Evolutionary conservation across 2,113 vertebrate species (phyloP), one percentile per base, ranked within the genome.

Genomic region (Lasiurus cinereus): DNA sequence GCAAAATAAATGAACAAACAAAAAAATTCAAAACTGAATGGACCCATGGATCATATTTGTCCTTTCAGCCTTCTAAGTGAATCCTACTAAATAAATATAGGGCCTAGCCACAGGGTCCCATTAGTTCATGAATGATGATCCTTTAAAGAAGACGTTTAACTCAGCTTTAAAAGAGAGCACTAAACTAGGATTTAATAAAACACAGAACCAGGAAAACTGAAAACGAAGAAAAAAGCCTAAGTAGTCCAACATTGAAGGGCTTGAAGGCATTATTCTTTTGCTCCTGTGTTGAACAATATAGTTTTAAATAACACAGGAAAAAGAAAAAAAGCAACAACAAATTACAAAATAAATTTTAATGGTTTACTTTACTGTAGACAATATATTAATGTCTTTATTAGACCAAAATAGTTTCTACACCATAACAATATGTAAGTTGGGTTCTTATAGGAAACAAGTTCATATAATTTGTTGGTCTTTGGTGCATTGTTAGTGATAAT

Each of bases 161-260:
- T 78, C 67, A 86, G 39, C 50, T 95, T 93, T 96, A 46, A 91
- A 79, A 88, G 16, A 66, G 11, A 94, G 39, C 3, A 72, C 46
- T 66, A 85, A 83, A 92, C 70, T 79, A 27, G 15, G 31, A 66
- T 90, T 66, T 90, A 67, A 64, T 74, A 88, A 93, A 92, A 84
- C 31, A 67, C 52, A 80, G 36, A 92, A 74, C 46, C 31, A 74
- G 48, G 29, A 89, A 87, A 90, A 88, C 64, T 73, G 12, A 50
- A 93, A 95, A 93, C 11, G 66, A 22, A 19, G 66, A 22, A 19
- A 39, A 78, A 54, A 94, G 83, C 6, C 36, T 48, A 48, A 39
- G 5, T 50, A 39, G 22, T 85, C 18, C 93, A 69, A 78, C 14
- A 66, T 12, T 36, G 3, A 6, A 33, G 18, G 7, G 12, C 5